Evolutionary conservation across 2,797 vertebrate species (phyloP).

Genomic region (Galaxias olidus): DNA sequence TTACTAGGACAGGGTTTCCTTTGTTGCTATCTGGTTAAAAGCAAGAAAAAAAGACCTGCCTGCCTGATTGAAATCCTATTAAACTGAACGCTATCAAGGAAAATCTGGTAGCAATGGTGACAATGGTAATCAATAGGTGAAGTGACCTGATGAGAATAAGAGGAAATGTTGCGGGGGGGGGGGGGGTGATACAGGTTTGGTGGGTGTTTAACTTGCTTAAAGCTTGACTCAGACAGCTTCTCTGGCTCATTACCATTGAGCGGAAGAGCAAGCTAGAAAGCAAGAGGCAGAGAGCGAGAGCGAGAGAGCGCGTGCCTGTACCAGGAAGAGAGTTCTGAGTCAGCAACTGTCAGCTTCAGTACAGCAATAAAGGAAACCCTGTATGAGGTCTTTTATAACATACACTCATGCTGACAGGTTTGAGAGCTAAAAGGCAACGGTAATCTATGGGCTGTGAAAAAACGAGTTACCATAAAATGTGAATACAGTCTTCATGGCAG

Average conservation of each 20-base stretch:
- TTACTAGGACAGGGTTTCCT: too few relatives aligned
- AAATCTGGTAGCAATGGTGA: constrained; percentile 6
- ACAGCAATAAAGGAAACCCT: constrained; percentile 39
- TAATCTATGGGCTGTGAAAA: not conserved
- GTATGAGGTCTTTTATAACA: constrained; percentile 10
- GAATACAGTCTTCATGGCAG: not conserved
- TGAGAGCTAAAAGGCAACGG: too few relatives aligned
- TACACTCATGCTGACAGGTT: too few relatives aligned
- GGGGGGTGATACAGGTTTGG: constrained; percentile 16
- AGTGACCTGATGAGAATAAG: constrained; percentile 9
- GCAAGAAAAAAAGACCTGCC: not conserved
- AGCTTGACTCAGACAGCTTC: not conserved
- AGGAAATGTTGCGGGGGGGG: constrained; percentile 28
- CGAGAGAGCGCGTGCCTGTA: not conserved
- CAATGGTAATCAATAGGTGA: constrained; percentile 12
- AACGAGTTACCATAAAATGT: not conserved
- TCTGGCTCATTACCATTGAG: not conserved
- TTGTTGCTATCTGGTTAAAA: too few relatives aligned
- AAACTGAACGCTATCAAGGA: not conserved
- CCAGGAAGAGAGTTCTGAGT: constrained; percentile 45
- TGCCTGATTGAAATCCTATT: constrained; percentile 24
- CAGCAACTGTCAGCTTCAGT: constrained; percentile 63
- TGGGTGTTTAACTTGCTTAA: constrained; percentile 18
- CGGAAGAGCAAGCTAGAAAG: not conserved
- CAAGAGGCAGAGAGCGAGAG: not conserved